Evolutionary conservation across 2,113 vertebrate species (phyloP), one percentile per base, ranked within the genome.

Genomic region (Semicossyphus pulcher): DNA sequence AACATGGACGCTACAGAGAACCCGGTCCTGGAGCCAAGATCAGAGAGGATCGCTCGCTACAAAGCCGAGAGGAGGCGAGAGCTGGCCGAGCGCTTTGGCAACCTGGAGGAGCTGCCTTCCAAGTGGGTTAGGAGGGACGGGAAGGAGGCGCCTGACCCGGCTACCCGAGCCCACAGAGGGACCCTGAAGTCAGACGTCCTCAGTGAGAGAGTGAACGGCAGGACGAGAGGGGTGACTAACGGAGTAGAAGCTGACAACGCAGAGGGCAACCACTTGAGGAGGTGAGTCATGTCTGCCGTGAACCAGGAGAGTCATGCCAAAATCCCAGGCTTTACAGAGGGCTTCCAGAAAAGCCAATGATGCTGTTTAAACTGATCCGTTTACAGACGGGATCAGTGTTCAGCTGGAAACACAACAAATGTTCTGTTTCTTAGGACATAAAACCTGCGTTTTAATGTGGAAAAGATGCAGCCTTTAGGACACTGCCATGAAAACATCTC

Each of bases 11-110:
- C 52, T 3, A 78, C 91, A 78, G 94, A 94, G 80, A 90, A 80
- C 68, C 65, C 80, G 0, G 79, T 72, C 21, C 80, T 87, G 68
- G 94, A 94, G 83, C 84, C 94, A 53, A 86, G 94, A 53, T 87
- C 93, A 0, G 94, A 93, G 78, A 88, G 93, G 28, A 94, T 95
- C 1, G 93, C 94, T 47, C 92, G 93, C 47, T 94, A 94, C 65
- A 95, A 94, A 81, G 92, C 93, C 0, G 94, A 94, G 86, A 88
- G 94, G 78, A 82, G 93, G 63, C 76, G 93, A 49, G 93, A 94
- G 29, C 86, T 94, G 80, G 92, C 91, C 0, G 92, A 94, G 16
- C 89, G 84, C 41, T 94, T 80, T 0, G 91, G 91, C 51, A 79
- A 79, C 81, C 12, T 61, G 12, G 92, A 93, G 71, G 92, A 94